A percentile compares a stretch with the other conserved stretches of the same genome.
phyloP scores from a whole-genome alignment of 1,140 invertebrate species.

The Chrysomallon squamiferum region DNA sequence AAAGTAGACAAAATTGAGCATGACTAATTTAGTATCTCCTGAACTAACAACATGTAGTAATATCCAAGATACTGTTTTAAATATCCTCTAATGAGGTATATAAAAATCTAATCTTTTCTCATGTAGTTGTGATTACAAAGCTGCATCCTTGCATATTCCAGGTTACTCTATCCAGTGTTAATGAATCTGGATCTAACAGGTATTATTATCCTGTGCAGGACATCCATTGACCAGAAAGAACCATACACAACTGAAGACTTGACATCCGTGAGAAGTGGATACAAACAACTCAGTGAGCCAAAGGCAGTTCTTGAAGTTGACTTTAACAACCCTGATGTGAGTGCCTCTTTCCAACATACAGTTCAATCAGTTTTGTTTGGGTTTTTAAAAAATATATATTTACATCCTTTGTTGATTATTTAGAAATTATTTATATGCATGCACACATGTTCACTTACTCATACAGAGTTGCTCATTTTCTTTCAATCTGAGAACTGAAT shows the following conservation, averaged over 20 bases:
- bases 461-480: background rate
- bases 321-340: conserved; percentile 70
- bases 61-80: no score
- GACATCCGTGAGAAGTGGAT: conserved; percentile 64
- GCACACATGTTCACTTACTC: background rate
- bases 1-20: no score
- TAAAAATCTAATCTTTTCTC: no score
- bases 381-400: background rate
- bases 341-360: no score
- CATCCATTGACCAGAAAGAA: conserved; percentile 40
- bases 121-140: no score
- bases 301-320: conserved; percentile 69
- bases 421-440: background rate
- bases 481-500: no score
- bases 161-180: conserved; percentile 51
- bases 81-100: no score
- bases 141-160: no score
- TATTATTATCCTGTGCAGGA: conserved; percentile 31
- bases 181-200: conserved; percentile 35
- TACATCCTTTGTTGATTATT: background rate
- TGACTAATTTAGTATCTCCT: no score
- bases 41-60: no score
- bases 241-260: conserved; percentile 77
- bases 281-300: conserved; percentile 70
- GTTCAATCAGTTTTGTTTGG: background rate